A percentile compares a stretch with the other conserved stretches of the same genome.
These are phyloP conservation scores for Cetoscarus ocellatus DNA, from an alignment of 2,797 vertebrate genomes.

Conservation along the genomic window DNA sequence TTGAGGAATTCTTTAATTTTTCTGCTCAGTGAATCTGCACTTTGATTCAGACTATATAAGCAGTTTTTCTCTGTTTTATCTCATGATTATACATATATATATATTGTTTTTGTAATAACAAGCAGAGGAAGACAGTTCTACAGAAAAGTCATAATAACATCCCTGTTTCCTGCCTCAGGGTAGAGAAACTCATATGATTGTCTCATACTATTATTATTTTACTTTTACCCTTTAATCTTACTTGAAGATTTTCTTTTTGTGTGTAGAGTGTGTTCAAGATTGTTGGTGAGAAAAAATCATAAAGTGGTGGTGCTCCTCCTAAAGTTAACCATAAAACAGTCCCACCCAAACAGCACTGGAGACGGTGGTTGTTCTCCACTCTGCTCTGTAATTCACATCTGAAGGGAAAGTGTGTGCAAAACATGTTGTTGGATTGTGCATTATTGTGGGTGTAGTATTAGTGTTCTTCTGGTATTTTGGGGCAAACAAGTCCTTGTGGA, in stretches of 20 bases:
- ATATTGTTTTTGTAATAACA: neutral
- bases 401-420: conserved; percentile 36
- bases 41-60: too few species aligned
- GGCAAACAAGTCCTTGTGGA: too few species aligned
- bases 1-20: too few species aligned
- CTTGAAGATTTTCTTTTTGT: neutral
- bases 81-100: neutral
- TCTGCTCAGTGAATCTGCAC: too few species aligned
- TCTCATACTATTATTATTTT: conserved; percentile 5
- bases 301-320: conserved; percentile 71
- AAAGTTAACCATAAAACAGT: conserved; percentile 74
- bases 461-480: conserved; percentile 35
- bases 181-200: neutral
- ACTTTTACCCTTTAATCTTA: conserved; percentile 22
- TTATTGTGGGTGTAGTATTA: conserved; percentile 30
- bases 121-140: conserved; percentile 4
- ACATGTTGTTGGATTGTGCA: conserved; percentile 17
- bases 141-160: conserved; percentile 7
- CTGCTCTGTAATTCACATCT: conserved; percentile 80
- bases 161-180: conserved; percentile 16
- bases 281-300: conserved; percentile 69
- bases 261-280: neutral
- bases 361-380: conserved; percentile 72
- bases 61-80: too few species aligned
- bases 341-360: conserved; percentile 82